Conservation (phyloP, 2,113 vertebrate genomes). For the Polypterus bichir region DNA sequence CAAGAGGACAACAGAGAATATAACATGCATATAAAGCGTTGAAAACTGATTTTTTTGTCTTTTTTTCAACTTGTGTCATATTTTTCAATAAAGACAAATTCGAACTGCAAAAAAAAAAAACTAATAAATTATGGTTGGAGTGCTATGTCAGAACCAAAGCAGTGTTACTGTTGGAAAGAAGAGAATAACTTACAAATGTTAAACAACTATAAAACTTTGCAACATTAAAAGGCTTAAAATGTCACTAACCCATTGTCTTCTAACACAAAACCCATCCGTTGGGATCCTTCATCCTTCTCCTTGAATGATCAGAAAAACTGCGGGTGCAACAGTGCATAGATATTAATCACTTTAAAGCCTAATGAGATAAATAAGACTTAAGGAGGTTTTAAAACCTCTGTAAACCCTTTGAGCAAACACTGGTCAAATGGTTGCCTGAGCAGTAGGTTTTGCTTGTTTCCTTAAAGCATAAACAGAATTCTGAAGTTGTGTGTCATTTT, state of each 20-base stretch:
- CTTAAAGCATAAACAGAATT: slow-evolving; percentile 10
- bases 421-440: slow-evolving; percentile 41
- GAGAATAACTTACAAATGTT: slow-evolving; percentile 4
- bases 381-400: slow-evolving; percentile 50
- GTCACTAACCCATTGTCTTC: slow-evolving; percentile 69
- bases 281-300: slow-evolving; percentile 50
- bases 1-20: too few species aligned
- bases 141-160: too few species aligned
- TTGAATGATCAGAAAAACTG: slow-evolving; percentile 35
- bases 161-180: too few species aligned
- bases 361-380: slow-evolving; percentile 88
- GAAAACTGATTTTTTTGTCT: too few species aligned
- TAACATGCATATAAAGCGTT: too few species aligned
- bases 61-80: too few species aligned
- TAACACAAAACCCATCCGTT: slow-evolving; percentile 70
- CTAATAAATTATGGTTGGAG: too few species aligned
- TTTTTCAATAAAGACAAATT: too few species aligned
- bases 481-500: slow-evolving; percentile 8
- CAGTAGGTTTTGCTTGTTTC: slow-evolving; percentile 27
- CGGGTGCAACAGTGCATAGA: slow-evolving; percentile 71
- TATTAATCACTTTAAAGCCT: slow-evolving; percentile 89
- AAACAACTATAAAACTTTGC: slow-evolving; percentile 35
- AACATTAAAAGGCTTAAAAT: slow-evolving; percentile 73
- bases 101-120: too few species aligned
- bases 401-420: slow-evolving; percentile 45